Evolutionary conservation across 2,797 vertebrate genomes (phyloP).

Genomic region (Spea hammondii): DNA sequence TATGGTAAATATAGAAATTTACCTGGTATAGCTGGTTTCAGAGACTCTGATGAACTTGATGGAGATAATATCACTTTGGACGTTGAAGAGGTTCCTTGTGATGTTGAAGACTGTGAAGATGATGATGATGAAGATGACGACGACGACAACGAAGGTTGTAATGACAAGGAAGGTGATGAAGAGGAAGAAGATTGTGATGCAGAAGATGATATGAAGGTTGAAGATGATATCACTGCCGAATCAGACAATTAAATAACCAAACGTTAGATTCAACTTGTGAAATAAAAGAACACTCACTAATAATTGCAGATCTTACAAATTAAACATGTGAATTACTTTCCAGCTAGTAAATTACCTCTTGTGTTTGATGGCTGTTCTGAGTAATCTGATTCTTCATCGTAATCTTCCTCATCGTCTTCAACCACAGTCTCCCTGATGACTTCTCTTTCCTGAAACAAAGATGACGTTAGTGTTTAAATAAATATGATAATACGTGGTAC

Average conservation of each 20-base stretch:
- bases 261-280: neutral
- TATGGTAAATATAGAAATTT: neutral
- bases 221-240: constrained; percentile 8
- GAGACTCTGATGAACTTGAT: constrained; percentile 40
- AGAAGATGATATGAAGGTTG: constrained; percentile 16
- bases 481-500: no score
- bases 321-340: neutral
- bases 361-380: neutral
- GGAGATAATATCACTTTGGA: constrained; percentile 56
- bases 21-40: constrained; percentile 52
- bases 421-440: constrained; percentile 58
- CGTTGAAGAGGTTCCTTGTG: constrained; percentile 44
- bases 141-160: constrained; percentile 31
- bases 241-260: neutral
- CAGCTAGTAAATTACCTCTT: neutral
- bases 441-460: constrained; percentile 56
- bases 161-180: constrained; percentile 43
- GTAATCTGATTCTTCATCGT: constrained; percentile 28
- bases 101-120: constrained; percentile 37
- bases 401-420: constrained; percentile 62
- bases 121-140: constrained; percentile 46
- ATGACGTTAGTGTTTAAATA: neutral
- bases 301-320: neutral
- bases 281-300: neutral
- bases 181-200: neutral